Evolutionary conservation across 2,888 invertebrate species (phyloP), one percentile per base, ranked within the genome.

Genomic region (Cerceris rybyensis): DNA sequence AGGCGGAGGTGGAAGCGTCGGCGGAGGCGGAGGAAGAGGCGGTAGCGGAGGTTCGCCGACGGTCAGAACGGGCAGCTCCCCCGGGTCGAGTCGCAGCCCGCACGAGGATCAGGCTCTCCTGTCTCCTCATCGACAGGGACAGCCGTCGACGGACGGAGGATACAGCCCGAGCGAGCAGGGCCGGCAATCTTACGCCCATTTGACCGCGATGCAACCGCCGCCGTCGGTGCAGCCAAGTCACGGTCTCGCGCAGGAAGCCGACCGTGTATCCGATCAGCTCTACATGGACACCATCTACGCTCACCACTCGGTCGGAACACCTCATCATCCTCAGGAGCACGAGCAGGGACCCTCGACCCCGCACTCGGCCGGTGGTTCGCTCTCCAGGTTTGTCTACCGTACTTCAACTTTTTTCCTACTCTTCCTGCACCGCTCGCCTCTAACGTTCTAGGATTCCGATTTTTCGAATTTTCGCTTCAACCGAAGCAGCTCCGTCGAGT

Each of bases 201-300:
- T 92, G 14, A 92, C 92, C 6, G 86, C 92, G 0, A 91, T 92
- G 90, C 92, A 92, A 61, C 91, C 91, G 6, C 87, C 89, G 0
- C 58, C 86, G 9, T 85, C 89, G 46, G 86, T 89, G 0, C 89
- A 88, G 70, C 6, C 75, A 0, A 84, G 79, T 67, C 89, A 90
- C 57, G 83, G 69, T n/a, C 75, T 90, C 16, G 49, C 17, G 0
- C 87, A 88, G 66, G 89, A 89, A 5, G 58, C 81, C 46, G 90
- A 91, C 9, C 82, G 88, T 0, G 88, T 88, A 0, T 74, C 88
- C 55, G 90, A 90, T 61, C 90, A 88, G 57, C 77, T 89, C 6
- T 92, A 91, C 73, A 89, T 92, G 69, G 91, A 92, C 0, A 71
- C 87, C 43, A 89, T 91, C 11, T 92, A 91, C 66, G 74, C 83